These are phyloP conservation scores for Eclectus roratus DNA, from an alignment of 2,113 vertebrate species.

Conservation along the genomic window DNA sequence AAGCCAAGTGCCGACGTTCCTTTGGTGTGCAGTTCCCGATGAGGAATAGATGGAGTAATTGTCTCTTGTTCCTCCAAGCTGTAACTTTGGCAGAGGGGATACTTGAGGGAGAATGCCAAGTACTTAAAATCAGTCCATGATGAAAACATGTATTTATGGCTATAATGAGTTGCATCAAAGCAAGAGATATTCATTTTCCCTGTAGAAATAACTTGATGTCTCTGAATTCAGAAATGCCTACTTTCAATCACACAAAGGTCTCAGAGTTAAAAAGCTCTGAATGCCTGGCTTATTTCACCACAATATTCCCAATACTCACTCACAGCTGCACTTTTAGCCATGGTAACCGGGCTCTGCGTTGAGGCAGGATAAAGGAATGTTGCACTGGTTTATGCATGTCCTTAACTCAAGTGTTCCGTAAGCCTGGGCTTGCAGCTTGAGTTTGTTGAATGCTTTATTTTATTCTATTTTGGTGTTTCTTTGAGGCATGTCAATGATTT, in stretches of 20 bases:
- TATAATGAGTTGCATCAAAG: constrained; percentile 39
- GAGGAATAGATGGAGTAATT: constrained; percentile 32
- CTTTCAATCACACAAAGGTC: not conserved
- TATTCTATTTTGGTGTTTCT: not conserved
- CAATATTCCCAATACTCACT: not conserved
- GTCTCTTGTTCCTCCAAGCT: constrained; percentile 59
- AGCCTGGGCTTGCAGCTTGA: not conserved
- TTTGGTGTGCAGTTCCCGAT: constrained; percentile 19
- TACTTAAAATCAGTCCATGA: constrained; percentile 39
- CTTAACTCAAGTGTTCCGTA: not conserved
- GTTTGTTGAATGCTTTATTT: not conserved
- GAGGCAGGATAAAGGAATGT: rapidly evolving
- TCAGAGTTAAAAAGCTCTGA: not conserved
- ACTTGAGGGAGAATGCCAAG: constrained; percentile 21
- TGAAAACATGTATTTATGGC: constrained; percentile 51
- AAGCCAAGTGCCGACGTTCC: constrained; percentile 51
- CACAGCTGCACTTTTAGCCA: not conserved
- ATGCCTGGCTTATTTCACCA: not conserved
- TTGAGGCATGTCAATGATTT: not conserved
- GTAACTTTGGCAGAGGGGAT: constrained; percentile 34
- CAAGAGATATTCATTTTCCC: not conserved
- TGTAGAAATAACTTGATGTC: not conserved
- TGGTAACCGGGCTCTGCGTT: not conserved
- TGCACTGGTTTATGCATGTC: not conserved
- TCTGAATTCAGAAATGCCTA: not conserved